Evolutionary conservation across 1,140 invertebrate species (phyloP).

Genomic region (Cheumatopsyche charites): DNA sequence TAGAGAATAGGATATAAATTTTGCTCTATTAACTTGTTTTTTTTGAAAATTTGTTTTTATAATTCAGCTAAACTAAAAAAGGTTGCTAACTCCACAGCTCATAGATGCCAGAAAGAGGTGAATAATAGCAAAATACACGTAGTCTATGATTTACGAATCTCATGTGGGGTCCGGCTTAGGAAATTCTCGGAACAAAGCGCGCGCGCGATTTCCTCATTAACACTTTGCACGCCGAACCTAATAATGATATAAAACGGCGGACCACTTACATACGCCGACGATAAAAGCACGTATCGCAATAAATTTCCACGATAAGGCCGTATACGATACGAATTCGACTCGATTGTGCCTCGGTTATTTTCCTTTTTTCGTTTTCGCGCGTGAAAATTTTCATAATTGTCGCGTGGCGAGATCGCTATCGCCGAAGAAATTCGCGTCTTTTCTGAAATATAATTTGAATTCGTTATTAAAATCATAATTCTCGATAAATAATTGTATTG

Average conservation of each 20-base stretch:
- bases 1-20: too few species aligned
- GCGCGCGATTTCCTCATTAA: constrained; percentile 15
- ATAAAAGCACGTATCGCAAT: constrained; percentile 14
- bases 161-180: neutral
- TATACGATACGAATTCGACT: neutral
- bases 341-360: constrained; percentile 1
- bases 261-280: neutral
- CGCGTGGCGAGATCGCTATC: too few species aligned
- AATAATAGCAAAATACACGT: neutral
- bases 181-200: constrained; percentile 3
- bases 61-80: too few species aligned
- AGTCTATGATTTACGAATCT: neutral
- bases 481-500: too few species aligned
- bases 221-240: neutral
- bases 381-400: neutral
- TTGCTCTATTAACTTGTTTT: too few species aligned
- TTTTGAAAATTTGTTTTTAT: too few species aligned
- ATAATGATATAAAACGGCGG: constrained; percentile 18
- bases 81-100: too few species aligned
- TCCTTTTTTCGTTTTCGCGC: neutral
- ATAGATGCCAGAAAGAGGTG: too few species aligned
- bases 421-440: too few species aligned
- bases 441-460: too few species aligned
- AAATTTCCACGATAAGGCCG: constrained; percentile 11
- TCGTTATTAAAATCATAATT: too few species aligned